phyloP scores from a whole-genome alignment of 2,888 invertebrate genomes.

The Nomada lathburiana region DNA sequence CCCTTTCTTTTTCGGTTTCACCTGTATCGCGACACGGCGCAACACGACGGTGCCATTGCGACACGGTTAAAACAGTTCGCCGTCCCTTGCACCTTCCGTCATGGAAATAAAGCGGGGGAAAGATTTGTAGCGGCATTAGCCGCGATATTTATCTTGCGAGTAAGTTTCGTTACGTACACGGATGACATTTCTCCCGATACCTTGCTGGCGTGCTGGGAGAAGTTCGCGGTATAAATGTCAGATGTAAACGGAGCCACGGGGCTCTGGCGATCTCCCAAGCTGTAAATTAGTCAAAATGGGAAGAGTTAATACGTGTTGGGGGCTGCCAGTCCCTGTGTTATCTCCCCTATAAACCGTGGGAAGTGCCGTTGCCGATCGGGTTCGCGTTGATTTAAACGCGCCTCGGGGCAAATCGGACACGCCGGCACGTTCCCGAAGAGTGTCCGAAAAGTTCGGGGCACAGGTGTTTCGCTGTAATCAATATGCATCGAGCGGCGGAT shows the following conservation, averaged over 20 bases:
- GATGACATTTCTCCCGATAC: slow-evolving; percentile 35
- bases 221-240: slow-evolving; percentile 34
- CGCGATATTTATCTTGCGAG: slow-evolving; percentile 11
- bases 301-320: slow-evolving; percentile 39
- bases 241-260: slow-evolving; percentile 24
- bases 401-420: background rate
- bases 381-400: slow-evolving; percentile 26
- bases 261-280: slow-evolving; percentile 39
- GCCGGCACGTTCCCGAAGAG: background rate
- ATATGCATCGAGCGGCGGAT: background rate
- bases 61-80: background rate
- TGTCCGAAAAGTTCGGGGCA: slow-evolving; percentile 14
- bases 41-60: background rate
- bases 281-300: slow-evolving; percentile 46
- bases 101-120: background rate
- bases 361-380: slow-evolving; percentile 36
- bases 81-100: background rate
- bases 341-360: slow-evolving; percentile 45
- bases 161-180: background rate
- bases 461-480: slow-evolving; percentile 8
- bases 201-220: slow-evolving; percentile 4
- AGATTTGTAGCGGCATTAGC: slow-evolving; percentile 28
- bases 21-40: background rate
- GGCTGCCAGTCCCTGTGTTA: slow-evolving; percentile 7
- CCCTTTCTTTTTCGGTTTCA: background rate